Evolutionary conservation across 1,140 invertebrate species (phyloP).

Genomic region (Trachymyrmex septentrionalis): DNA sequence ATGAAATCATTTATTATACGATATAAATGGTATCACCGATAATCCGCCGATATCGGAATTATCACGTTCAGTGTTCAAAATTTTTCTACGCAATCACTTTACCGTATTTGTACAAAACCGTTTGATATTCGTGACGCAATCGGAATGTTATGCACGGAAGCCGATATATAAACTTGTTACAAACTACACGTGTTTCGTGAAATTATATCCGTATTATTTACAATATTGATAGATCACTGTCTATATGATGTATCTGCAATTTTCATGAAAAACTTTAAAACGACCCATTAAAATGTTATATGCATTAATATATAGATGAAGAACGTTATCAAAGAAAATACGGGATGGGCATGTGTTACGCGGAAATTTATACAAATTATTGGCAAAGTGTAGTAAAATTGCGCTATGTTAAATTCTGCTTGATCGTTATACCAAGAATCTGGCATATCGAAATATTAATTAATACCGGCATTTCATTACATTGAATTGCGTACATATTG

Average conservation of each 20-base stretch:
- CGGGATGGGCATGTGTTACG: too few relatives aligned
- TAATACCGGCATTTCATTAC: constrained; percentile 50
- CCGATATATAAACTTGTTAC: not conserved
- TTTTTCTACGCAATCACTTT: not conserved
- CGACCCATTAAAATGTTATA: too few relatives aligned
- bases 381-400: not conserved
- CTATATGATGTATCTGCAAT: not conserved
- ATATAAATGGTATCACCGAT: constrained; percentile 12
- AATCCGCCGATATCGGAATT: not conserved
- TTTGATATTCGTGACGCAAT: not conserved
- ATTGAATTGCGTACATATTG: constrained; percentile 22
- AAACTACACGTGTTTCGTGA: not conserved
- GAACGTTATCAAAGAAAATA: not conserved
- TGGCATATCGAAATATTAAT: constrained; percentile 31
- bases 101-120: not conserved
- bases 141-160: not conserved
- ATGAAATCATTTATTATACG: constrained; percentile 36
- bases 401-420: constrained; percentile 17
- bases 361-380: not conserved
- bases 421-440: not conserved
- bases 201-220: constrained; percentile 13
- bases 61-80: not conserved
- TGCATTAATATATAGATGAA: not conserved
- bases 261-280: not conserved
- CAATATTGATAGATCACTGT: not conserved